Evolutionary conservation across 2,888 invertebrate genomes (phyloP).

Genomic region (Ophion costatus): DNA sequence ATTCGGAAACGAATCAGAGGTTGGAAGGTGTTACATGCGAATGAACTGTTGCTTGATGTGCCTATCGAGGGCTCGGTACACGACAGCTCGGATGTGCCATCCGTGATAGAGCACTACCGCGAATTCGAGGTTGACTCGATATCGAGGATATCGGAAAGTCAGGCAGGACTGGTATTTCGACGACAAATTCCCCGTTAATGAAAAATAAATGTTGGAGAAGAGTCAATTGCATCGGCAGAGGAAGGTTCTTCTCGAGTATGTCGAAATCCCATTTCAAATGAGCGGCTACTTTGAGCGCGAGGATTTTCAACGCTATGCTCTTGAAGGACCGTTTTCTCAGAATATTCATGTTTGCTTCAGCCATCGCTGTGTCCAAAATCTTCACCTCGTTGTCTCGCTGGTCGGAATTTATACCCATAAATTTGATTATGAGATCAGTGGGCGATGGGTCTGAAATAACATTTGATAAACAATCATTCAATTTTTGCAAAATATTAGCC

Average conservation of each 20-base stretch:
- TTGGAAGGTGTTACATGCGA: too few species aligned
- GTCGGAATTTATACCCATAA: conserved; percentile 89
- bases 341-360: conserved; percentile 84
- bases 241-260: conserved; percentile 88
- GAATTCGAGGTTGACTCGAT: too few species aligned
- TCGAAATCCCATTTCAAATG: conserved; percentile 94
- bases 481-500: too few species aligned
- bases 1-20: too few species aligned
- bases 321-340: conserved; percentile 87
- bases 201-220: conserved; percentile 93
- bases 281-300: too few species aligned
- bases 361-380: conserved; percentile 76
- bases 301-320: conserved; percentile 91
- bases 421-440: conserved; percentile 1
- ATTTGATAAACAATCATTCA: too few species aligned
- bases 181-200: conserved; percentile 87
- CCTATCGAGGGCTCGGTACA: too few species aligned
- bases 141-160: too few species aligned
- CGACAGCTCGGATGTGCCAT: too few species aligned
- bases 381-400: conserved; percentile 78
- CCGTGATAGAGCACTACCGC: too few species aligned
- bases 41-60: too few species aligned
- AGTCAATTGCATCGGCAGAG: conserved; percentile 92
- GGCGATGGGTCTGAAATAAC: too few species aligned
- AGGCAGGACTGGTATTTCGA: conserved; percentile 84